Evolutionary conservation across 2,888 invertebrate species (phyloP), one percentile per base, ranked within the genome.

Genomic region (Emesis russula): DNA sequence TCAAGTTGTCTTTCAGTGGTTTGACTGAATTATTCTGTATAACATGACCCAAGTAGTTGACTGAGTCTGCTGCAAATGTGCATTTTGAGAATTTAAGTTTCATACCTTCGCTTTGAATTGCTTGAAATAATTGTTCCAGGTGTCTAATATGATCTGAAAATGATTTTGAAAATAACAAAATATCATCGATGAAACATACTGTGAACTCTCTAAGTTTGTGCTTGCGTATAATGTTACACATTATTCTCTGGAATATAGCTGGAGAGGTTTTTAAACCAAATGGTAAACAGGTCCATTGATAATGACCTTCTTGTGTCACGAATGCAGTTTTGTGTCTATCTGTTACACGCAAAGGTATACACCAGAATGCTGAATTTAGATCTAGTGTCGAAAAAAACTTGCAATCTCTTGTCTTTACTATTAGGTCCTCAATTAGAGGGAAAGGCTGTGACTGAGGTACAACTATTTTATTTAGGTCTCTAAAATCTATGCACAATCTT

Each of bases 21-120:
- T n/a, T 81, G 0, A 93, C 79, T 31, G 93, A 31, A 87, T 93
- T 94, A 53, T 92, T 93, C 82, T 90, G 66, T 78, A 93, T 92
- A 77, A 93, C 84, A 58, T 94, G 93, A 44, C 94, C 93, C 25
- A 94, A 71, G 77, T 94, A 94, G 79, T 92, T 94, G 9, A 92
- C 91, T n/a, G 88, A 86, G 38, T 91, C 85, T 18, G 58, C 18
- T 70, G 92, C 90, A 90, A 93, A 89, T 7, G 44, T 86, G 18
- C 89, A 89, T 82, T 89, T 86, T 6, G 83, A 76, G 33, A 87
- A 87, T 83, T 92, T 88, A 36, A 92, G 78, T 82, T 87, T 87
- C 31, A 92, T 83, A 4, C 92, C 91, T 86, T 94, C 93, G 15
- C 9, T 76, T 76, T 58, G 36, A 15, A 76, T 76, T 2, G 76